Base-by-base conservation (phyloP, 2,888 invertebrate species). In the Tetragnatha montana region DNA sequence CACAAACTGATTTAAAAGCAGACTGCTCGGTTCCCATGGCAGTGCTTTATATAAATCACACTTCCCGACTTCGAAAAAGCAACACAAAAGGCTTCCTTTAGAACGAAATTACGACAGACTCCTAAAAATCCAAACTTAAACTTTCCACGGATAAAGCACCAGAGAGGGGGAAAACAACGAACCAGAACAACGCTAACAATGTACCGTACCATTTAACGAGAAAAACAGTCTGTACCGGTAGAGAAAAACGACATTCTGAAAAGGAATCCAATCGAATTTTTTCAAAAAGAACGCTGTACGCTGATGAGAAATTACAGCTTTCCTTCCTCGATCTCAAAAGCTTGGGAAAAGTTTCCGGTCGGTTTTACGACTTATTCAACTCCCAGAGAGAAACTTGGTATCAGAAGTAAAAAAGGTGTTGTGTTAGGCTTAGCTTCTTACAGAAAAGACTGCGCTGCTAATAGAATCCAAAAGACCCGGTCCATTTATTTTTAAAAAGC, bases 231-330 rank as follows among this genome's bases (percentile, higher is more conserved):
- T n/a, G 22, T 21, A 7, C 22, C 7, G n/a, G 50, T 19, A 68
- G 22, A 80, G 68, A 35, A 80, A 80, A 68, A 80, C 79, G 21
- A 80, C 68, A 50, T 19, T 21, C 19, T 8, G 17, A 19, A 78
- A 35, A n/a, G 68, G 68, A 80, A 80, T 80, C 68, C 22, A 68
- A 80, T 80, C 68, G 79, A 68, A 21, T 60, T 60, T 60, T 49
- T 51, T 21, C 21, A 51, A 50, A 17, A 60, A 80, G 51, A 68
- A 76, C 17, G 19, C 22, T 4, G 74, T 0, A 35, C 74, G 35
- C 35, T 68, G 79, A 80, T 80, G 79, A 68, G 60, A 68, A 80
- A 80, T 80, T 80, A 68, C 51, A 35, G 79, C 51, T 21, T 80
- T 35, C 35, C 35, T 35, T 10, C 35, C 21, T 76, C 8, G 50